Evolutionary conservation across 2,888 invertebrate genomes (phyloP).

Genomic region (Vesta saturnalis): DNA sequence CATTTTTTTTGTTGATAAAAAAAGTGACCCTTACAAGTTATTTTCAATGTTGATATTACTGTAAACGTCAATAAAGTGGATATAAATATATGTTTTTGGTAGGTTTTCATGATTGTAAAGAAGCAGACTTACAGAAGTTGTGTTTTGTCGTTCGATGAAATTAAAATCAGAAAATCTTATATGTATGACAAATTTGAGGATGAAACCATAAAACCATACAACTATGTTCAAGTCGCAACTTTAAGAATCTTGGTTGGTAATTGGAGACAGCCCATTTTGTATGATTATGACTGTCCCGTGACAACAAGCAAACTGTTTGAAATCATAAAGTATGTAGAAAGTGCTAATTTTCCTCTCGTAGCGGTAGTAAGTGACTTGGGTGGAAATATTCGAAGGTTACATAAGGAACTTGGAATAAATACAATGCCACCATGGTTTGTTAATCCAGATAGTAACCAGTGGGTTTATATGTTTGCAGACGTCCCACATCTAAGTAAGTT

Average conservation of each 20-base stretch:
- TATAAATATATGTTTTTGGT: too few relatives aligned
- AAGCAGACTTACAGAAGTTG: too few relatives aligned
- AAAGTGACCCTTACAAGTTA: too few relatives aligned
- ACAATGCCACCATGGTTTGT: constrained; percentile 28
- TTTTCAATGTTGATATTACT: too few relatives aligned
- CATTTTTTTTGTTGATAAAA: too few relatives aligned
- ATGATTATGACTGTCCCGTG: constrained; percentile 43
- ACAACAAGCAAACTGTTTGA: constrained; percentile 38
- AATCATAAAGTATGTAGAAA: constrained; percentile 38
- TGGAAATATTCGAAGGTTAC: constrained; percentile 35
- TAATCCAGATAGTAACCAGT: constrained; percentile 30
- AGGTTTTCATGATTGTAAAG: constrained; percentile 11
- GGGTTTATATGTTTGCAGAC: constrained; percentile 6
- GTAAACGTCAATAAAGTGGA: too few relatives aligned
- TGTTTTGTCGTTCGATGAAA: constrained; percentile 46
- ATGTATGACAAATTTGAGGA: constrained; percentile 42
- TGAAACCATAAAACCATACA: constrained; percentile 38
- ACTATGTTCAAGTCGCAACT: constrained; percentile 39
- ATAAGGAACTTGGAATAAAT: constrained; percentile 34
- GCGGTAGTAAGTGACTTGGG: constrained; percentile 46
- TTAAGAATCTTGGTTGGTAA: constrained; percentile 37
- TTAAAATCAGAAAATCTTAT: constrained; percentile 41
- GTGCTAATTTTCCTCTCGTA: constrained; percentile 44
- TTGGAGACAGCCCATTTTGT: constrained; percentile 45
- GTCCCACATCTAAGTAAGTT: constrained; percentile 38